These are phyloP conservation scores for Xylocopa sonorina DNA, from an alignment of 1,140 invertebrate species.

Conservation along the genomic window DNA sequence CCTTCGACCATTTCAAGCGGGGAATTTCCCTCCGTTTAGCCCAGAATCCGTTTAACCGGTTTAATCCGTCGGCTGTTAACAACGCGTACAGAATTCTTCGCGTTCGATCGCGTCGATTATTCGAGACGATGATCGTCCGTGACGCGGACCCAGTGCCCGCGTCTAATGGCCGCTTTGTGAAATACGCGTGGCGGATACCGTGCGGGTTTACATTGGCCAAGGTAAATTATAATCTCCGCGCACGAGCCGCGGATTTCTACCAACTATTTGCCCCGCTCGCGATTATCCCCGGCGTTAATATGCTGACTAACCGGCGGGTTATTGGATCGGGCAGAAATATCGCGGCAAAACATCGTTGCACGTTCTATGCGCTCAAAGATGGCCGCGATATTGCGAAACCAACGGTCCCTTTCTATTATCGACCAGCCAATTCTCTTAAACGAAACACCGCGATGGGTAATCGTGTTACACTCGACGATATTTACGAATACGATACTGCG, in stretches of 20 bases:
- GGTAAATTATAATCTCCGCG: constrained; percentile 26
- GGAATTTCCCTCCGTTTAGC: too few relatives aligned
- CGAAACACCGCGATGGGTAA: too few relatives aligned
- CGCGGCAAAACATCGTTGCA: constrained; percentile 5
- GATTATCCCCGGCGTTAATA: constrained; percentile 20
- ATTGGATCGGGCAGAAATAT: neutral
- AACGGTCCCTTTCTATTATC: too few relatives aligned
- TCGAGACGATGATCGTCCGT: constrained; percentile 8
- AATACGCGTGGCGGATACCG: neutral
- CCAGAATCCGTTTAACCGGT: neutral
- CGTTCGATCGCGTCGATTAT: constrained; percentile 20
- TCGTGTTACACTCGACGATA: too few relatives aligned
- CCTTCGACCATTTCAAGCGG: too few relatives aligned
- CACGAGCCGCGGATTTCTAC: constrained; percentile 14
- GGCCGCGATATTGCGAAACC: too few relatives aligned
- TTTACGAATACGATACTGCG: too few relatives aligned
- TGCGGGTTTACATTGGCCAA: constrained; percentile 1
- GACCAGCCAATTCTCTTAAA: too few relatives aligned
- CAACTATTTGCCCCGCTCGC: neutral
- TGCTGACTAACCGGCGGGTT: constrained; percentile 6
- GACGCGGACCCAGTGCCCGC: neutral
- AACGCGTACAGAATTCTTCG: neutral
- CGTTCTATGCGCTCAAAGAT: too few relatives aligned
- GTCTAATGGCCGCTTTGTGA: neutral
- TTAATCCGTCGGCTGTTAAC: neutral